Conservation (phyloP, 2,113 vertebrate genomes). For the Notothenia coriiceps region DNA sequence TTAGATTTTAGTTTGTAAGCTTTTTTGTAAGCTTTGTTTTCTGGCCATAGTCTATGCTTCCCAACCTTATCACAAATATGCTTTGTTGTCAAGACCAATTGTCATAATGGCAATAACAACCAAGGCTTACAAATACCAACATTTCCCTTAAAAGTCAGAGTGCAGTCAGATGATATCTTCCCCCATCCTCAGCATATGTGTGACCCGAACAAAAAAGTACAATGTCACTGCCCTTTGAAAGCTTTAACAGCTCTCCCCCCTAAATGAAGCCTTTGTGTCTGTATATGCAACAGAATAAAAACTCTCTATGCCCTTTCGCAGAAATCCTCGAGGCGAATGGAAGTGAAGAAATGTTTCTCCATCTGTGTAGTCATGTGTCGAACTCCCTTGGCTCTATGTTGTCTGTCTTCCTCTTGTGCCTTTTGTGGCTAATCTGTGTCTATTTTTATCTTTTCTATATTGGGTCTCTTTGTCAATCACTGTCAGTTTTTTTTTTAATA, state of each 20-base stretch:
- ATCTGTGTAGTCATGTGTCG: conserved; percentile 50
- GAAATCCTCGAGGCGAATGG: conserved; percentile 40
- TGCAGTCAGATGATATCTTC: not conserved
- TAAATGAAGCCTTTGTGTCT: conserved; percentile 39
- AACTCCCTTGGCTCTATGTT: conserved; percentile 7
- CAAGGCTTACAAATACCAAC: not conserved
- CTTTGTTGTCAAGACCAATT: not conserved
- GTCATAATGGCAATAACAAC: not conserved
- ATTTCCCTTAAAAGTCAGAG: not conserved
- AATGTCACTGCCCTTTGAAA: conserved; percentile 23
- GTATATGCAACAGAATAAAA: conserved; percentile 27
- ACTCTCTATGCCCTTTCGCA: conserved; percentile 41
- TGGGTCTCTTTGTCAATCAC: conserved; percentile 19
- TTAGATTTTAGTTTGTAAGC: too few relatives aligned
- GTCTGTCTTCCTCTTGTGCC: conserved; percentile 19
- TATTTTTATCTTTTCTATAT: conserved; percentile 34
- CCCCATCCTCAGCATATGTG: not conserved
- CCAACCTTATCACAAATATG: not conserved
- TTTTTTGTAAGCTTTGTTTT: too few relatives aligned
- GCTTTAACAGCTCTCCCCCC: not conserved
- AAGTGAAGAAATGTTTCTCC: conserved; percentile 26
- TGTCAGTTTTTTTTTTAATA: conserved; percentile 41
- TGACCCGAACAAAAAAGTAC: not conserved
- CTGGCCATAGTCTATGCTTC: not conserved
- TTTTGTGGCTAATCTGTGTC: conserved; percentile 6